A percentile compares a stretch with the other conserved stretches of the same genome.
These are phyloP conservation scores for Corythornis madagascariensis DNA, from an alignment of 2,113 vertebrate species.

Conservation along the genomic window DNA sequence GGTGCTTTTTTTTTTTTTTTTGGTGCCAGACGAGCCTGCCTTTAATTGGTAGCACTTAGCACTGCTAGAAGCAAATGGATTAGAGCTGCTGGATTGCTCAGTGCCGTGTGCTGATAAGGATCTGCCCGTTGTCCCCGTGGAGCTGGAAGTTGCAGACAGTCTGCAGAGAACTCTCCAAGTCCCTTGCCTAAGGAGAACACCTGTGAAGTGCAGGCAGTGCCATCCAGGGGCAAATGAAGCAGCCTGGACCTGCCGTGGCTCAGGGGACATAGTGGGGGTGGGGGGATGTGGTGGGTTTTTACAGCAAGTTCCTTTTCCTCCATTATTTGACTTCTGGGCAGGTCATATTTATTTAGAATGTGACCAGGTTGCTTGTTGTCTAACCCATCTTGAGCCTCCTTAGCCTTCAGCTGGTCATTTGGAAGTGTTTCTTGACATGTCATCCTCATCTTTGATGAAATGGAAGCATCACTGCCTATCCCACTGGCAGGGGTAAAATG, in stretches of 20 bases:
- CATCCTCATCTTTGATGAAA: not conserved
- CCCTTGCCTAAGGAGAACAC: not conserved
- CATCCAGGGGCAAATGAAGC: not conserved
- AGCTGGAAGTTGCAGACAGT: not conserved
- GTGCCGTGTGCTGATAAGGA: not conserved
- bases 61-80: not conserved
- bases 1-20: not conserved
- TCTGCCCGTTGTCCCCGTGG: not conserved
- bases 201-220: not conserved
- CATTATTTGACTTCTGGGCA: not conserved
- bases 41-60: constrained; percentile 8
- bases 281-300: not conserved
- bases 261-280: not conserved
- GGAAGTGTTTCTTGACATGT: not conserved
- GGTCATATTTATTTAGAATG: not conserved
- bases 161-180: not conserved
- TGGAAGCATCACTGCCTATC: not conserved
- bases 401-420: not conserved
- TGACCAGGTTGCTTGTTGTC: not conserved
- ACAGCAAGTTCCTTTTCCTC: not conserved
- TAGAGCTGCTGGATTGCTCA: not conserved
- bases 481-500: not conserved
- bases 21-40: not conserved
- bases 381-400: not conserved
- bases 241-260: not conserved